Evolutionary conservation across 2,888 invertebrate species (phyloP), one percentile per base, ranked within the genome.

Genomic region (Eupithecia centaureata): DNA sequence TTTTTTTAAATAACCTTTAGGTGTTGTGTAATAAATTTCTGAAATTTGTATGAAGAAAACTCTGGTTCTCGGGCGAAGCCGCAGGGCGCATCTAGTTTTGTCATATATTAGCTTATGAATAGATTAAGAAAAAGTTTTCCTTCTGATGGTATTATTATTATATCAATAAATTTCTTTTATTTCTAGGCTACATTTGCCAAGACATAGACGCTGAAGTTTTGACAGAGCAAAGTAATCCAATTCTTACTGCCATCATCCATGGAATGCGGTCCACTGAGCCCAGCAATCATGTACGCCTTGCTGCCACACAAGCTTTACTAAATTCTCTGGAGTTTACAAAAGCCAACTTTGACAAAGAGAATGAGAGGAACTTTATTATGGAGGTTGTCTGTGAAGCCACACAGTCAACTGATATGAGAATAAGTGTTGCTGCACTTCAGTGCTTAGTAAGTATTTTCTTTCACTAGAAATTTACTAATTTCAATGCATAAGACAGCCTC

Each of bases 371-470:
- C 91, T 99, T 98, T 86, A 99, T 99, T 65, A 99, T 99, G 99
- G 99, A 99, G 94, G 98, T 99, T 63, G 99, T 99, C 8, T 99
- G 99, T 94, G 99, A 99, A 93, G 98, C 99, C 3, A 99, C 99
- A 1, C 99, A 99, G 88, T 98, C 97, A 7, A 91, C 94, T 61
- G 98, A 99, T 84, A 96, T 97, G 68, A 96, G 97, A 90, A 98
- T 99, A 59, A 96, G 97, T 93, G 99, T 99, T 18, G 98, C 99
- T 12, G 99, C 99, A 2, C 94, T 99, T 65, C 99, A 99, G 88
- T 99, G 99, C 93, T 95, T 99, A 83, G 99, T 98, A 73, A 88
- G 88, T 87, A 68, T 63, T 52, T 35, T 58, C 38, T 47, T 42
- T 18, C 18, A 42, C 42, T 18, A 8, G 2, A 42, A 38, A 18